These are phyloP conservation scores for Uria aalge DNA, from an alignment of 2,113 vertebrate species.

Conservation along the genomic window DNA sequence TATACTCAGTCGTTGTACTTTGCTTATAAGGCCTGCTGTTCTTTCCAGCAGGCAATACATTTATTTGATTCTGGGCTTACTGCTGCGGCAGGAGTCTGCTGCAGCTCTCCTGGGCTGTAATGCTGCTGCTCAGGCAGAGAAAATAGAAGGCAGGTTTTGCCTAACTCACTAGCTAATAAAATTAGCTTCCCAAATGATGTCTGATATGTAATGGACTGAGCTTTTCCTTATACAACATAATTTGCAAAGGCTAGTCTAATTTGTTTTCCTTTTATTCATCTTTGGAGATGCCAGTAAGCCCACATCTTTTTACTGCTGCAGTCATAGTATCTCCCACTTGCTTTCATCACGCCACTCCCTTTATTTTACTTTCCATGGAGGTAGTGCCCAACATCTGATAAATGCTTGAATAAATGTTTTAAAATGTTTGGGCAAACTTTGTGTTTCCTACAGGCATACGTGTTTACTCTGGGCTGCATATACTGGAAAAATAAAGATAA, in stretches of 20 bases:
- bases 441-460: not conserved
- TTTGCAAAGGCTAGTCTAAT: not conserved
- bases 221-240: not conserved
- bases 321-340: not conserved
- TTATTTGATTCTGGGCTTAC: not conserved
- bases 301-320: fast-evolving
- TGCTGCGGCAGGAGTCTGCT: not conserved
- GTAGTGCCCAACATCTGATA: not conserved
- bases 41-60: not conserved
- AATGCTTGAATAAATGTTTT: not conserved
- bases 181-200: not conserved
- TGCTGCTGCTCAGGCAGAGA: not conserved
- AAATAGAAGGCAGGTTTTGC: not conserved
- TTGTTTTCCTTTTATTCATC: not conserved
- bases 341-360: not conserved
- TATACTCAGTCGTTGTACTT: not conserved
- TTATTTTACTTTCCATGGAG: not conserved
- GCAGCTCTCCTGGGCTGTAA: not conserved
- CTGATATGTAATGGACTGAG: not conserved
- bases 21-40: not conserved
- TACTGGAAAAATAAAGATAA: not conserved
- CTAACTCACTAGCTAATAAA: not conserved
- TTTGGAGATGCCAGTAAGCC: not conserved
- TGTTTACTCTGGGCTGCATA: not conserved
- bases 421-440: not conserved